Evolutionary conservation across 1,140 invertebrate species (phyloP).

Genomic region (Drosophila eugracilis): DNA sequence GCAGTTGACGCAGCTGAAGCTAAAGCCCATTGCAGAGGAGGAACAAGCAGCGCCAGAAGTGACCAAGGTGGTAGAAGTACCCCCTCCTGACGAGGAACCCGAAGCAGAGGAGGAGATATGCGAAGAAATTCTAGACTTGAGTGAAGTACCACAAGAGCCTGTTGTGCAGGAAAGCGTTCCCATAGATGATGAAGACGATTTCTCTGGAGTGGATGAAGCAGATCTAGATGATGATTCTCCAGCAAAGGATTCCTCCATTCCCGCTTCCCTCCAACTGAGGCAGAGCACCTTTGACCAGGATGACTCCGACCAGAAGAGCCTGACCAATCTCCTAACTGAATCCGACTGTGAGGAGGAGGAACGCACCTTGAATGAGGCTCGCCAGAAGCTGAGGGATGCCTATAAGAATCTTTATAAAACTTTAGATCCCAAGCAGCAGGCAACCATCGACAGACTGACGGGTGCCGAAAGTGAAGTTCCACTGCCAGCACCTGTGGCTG

Average conservation of each 20-base stretch:
- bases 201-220: slow-evolving; percentile 67
- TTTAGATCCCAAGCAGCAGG: slow-evolving; percentile 54
- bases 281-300: slow-evolving; percentile 70
- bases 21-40: slow-evolving; percentile 64
- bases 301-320: slow-evolving; percentile 71
- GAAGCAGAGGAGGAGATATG: slow-evolving; percentile 70
- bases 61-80: neutral
- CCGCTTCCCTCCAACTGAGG: slow-evolving; percentile 25
- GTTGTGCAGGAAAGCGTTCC: neutral
- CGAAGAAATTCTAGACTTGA: slow-evolving; percentile 72
- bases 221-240: slow-evolving; percentile 45
- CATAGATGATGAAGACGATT: slow-evolving; percentile 49
- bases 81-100: neutral
- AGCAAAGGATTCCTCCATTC: neutral
- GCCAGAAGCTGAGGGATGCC: slow-evolving; percentile 53
- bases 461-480: slow-evolving; percentile 12
- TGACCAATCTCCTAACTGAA: slow-evolving; percentile 73
- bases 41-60: slow-evolving; percentile 5
- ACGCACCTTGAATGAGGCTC: slow-evolving; percentile 63
- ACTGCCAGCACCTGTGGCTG: neutral
- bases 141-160: slow-evolving; percentile 28
- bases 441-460: slow-evolving; percentile 58
- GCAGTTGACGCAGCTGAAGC: slow-evolving; percentile 89
- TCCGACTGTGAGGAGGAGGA: slow-evolving; percentile 78
- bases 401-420: slow-evolving; percentile 75